Evolutionary conservation across 2,113 vertebrate species (phyloP).

Genomic region (Vulpes vulpes): DNA sequence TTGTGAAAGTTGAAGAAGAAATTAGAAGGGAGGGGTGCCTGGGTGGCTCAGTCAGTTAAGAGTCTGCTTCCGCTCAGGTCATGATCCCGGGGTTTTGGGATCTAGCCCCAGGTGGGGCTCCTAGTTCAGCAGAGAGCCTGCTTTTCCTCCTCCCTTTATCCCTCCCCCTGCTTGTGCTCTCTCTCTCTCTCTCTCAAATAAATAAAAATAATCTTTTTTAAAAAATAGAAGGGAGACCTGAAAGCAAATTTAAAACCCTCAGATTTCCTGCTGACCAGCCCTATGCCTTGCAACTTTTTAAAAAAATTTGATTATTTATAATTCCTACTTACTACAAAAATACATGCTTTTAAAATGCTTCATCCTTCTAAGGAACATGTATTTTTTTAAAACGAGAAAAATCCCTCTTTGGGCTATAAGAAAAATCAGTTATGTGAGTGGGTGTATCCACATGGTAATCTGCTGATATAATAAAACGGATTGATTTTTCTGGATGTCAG

Average conservation of each 20-base stretch:
- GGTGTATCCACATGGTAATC: constrained; percentile 80
- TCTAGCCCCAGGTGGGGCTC: neutral
- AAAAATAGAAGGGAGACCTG: neutral
- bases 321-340: constrained; percentile 79
- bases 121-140: neutral
- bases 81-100: neutral
- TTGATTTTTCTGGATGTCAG: constrained; percentile 78
- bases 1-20: constrained; percentile 32
- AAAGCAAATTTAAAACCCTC: constrained; percentile 64
- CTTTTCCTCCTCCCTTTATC: neutral
- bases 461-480: constrained; percentile 81
- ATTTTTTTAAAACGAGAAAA: constrained; percentile 74
- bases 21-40: neutral
- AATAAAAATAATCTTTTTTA: neutral
- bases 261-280: constrained; percentile 69
- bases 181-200: neutral
- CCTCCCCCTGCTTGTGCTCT: neutral
- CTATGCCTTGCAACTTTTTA: constrained; percentile 58
- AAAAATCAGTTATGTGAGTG: constrained; percentile 82
- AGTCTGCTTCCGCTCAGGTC: neutral
- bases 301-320: constrained; percentile 83
- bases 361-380: constrained; percentile 79
- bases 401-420: constrained; percentile 84
- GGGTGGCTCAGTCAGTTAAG: neutral
- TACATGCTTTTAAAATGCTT: constrained; percentile 70